Evolutionary conservation across 2,113 vertebrate genomes (phyloP), one percentile per base, ranked within the genome.

Genomic region (Coreoperca whiteheadi): DNA sequence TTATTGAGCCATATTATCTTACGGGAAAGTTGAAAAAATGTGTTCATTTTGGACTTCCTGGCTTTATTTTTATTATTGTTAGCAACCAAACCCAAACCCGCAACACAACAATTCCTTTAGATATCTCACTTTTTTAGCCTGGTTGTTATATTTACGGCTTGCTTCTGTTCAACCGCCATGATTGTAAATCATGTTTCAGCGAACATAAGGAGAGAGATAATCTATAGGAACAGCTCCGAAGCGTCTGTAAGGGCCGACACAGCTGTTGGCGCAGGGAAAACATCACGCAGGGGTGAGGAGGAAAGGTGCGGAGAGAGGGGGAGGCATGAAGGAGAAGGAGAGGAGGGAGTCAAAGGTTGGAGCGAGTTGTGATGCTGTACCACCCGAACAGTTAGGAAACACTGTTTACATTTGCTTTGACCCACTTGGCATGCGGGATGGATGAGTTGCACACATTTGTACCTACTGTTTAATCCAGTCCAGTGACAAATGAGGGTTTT

Each of bases 201-300:
- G 83, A 85, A 83, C 54, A 50, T 72, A 7, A 0, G 43, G 16
- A 20, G 16, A 32, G 7, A 68, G 21, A 39, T 28, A 16, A 32
- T 43, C 15, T 56, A 23, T 18, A 66, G 60, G 37, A 75, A 0
- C 4, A 43, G 28, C 67, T 41, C 25, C 57, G 25, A 16, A 11
- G 61, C 12, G 79, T 81, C 59, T 65, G 28, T 32, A 1, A 18
- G 39, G 84, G 28, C 37, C 23, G 68, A 86, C 41, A 86, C 41
- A 77, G 87, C 50, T 89, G 86, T 89, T 90, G 84, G 86, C 74
- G 0, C 71, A 77, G 82, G 12, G 87, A 46, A 90, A 91, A 92
- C 89, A 86, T 92, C 70, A 51, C 92, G 91, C 85, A 16, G 8
- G 5, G 82, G 88, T 91, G 54, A 89, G 69, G 86, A 90, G 50